These are phyloP conservation scores for Pseudochirops cupreus DNA, from an alignment of 2,797 vertebrate genomes.

Conservation along the genomic window DNA sequence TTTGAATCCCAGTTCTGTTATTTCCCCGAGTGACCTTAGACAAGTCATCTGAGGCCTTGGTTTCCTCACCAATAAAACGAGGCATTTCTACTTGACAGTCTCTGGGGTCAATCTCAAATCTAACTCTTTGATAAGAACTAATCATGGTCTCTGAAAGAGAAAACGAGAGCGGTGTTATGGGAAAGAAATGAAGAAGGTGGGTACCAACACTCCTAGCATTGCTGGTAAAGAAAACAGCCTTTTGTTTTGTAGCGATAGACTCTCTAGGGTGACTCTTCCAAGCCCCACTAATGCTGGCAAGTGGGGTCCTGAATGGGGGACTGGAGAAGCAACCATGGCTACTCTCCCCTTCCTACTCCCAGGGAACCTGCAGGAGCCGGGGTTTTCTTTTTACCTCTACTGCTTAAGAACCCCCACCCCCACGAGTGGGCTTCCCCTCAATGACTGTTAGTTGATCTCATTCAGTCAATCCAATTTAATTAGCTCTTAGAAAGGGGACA, in stretches of 20 bases:
- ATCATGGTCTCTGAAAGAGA: too few relatives aligned
- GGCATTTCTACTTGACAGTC: background rate
- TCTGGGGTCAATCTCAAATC: background rate
- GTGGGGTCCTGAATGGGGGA: background rate
- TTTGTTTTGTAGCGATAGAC: background rate
- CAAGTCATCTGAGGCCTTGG: background rate
- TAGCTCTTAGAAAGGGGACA: background rate
- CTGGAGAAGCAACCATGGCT: background rate
- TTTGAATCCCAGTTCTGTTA: background rate
- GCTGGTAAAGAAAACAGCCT: background rate
- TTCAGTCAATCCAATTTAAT: background rate
- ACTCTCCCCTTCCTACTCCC: background rate
- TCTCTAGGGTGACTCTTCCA: background rate
- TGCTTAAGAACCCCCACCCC: background rate
- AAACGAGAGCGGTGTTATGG: too few relatives aligned
- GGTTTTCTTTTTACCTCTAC: too few relatives aligned
- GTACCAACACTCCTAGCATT: too few relatives aligned
- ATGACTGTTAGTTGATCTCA: background rate
- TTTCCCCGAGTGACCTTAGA: rapidly evolving
- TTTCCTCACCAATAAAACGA: background rate
- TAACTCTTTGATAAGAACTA: background rate
- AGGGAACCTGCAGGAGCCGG: background rate
- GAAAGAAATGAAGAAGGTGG: background rate
- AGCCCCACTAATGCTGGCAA: background rate
- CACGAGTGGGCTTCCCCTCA: background rate